Base-by-base conservation (phyloP, 2,113 vertebrate species). In the Hydropotes inermis region DNA sequence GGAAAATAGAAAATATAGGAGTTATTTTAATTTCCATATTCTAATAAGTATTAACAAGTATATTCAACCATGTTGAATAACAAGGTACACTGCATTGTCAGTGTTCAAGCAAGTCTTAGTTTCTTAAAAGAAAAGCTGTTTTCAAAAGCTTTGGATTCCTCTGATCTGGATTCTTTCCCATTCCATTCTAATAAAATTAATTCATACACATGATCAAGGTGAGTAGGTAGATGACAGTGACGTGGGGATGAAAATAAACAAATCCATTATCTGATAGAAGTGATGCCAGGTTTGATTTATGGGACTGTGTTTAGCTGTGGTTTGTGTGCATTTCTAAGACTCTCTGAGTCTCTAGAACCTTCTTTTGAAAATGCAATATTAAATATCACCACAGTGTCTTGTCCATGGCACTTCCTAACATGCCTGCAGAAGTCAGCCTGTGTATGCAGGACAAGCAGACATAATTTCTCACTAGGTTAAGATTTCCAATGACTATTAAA, bases 251-350 rank as follows among this genome's bases (percentile, higher is more conserved):
- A 45, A 52, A 81, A 85, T 39, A 33, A 92, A 86, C 45, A 45
- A 91, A 43, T 16, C 55, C 39, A 27, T 92, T 82, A 43, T 82
- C 70, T 27, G 70, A 11, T 5, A 67, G 60, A 45, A 91, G 43
- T 15, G 60, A 36, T 33, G 55, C 57, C 86, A 88, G 11, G 12
- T 89, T 96, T 91, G 96, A 86, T 89, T 98, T 96, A 94, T 94
- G 86, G 83, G 89, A 58, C 70, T 92, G 82, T 76, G 47, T 95
- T 98, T 70, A 60, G 54, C 85, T 95, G 87, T 93, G 97, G 82
- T 86, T 98, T 95, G 43, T 17, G 57, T 91, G 87, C 36, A 83
- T 98, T 98, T 97, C 93, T 55, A 91, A 97, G 93, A 96, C 81
- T 79, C 83, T 76, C 39, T 86, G 16, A 1, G 45, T 94, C 96